A percentile compares a stretch with the other conserved stretches of the same genome.
Evolutionary conservation across 2,797 vertebrate genomes (phyloP).

Genomic region (Sebastes baramenuke): DNA sequence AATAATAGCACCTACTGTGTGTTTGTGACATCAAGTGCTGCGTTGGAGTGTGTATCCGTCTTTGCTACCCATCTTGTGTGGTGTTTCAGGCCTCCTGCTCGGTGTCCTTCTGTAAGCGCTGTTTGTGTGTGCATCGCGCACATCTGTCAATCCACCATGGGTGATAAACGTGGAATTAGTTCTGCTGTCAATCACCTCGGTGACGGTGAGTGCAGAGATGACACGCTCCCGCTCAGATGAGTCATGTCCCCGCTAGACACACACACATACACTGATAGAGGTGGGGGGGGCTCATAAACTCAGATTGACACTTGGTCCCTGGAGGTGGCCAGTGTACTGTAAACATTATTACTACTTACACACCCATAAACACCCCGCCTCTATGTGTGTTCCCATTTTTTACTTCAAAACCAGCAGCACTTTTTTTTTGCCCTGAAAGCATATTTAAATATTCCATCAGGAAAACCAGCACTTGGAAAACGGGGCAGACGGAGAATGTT

Average conservation of each 20-base stretch:
- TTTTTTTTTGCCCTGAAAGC: slow-evolving; percentile 35
- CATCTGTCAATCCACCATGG: slow-evolving; percentile 24
- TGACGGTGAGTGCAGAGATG: slow-evolving; percentile 34
- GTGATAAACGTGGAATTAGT: slow-evolving; percentile 64
- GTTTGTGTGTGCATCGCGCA: slow-evolving; percentile 14
- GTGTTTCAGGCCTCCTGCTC: slow-evolving; percentile 3
- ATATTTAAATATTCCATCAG: slow-evolving; percentile 48
- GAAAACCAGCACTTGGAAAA: slow-evolving; percentile 37
- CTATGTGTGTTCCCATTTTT: background rate
- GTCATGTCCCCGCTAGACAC: slow-evolving; percentile 20
- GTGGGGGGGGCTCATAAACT: slow-evolving; percentile 7
- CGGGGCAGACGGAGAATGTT: slow-evolving; percentile 1
- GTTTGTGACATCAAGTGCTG: background rate
- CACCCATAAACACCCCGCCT: background rate
- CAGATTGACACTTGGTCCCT: slow-evolving; percentile 51
- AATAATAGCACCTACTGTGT: background rate
- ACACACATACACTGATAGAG: background rate
- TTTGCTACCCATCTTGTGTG: background rate
- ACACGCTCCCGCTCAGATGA: slow-evolving; percentile 20
- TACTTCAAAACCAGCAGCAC: slow-evolving; percentile 3
- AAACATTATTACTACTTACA: slow-evolving; percentile 38
- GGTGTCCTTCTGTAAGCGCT: slow-evolving; percentile 16
- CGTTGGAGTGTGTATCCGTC: background rate
- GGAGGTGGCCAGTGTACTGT: slow-evolving; percentile 41
- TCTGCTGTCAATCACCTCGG: slow-evolving; percentile 68